phyloP scores from a whole-genome alignment of 92 coral and sea anemone species.

The Palythoa caribaeorum region DNA sequence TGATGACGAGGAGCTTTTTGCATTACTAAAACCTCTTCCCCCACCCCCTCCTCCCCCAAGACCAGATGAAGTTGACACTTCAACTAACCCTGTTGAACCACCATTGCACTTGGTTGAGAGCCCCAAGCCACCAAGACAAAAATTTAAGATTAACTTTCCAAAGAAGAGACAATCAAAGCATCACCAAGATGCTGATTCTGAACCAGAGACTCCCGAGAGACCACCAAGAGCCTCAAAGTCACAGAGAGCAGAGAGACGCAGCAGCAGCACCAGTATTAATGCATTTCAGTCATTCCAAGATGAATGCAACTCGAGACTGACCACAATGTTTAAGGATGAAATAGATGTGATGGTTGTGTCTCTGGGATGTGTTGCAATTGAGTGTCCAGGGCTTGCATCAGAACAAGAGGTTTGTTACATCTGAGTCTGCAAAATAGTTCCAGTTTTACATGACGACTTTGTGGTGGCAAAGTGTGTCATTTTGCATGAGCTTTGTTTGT shows the following conservation, averaged over 20 bases:
- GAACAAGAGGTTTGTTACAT: constrained; percentile 33
- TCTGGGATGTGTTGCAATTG: constrained; percentile 25
- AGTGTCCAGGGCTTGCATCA: constrained; percentile 44
- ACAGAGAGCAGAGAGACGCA: not conserved
- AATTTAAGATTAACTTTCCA: constrained; percentile 23
- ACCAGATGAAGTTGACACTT: constrained; percentile 17
- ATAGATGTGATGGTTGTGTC: constrained; percentile 45
- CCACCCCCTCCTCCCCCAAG: constrained; percentile 44
- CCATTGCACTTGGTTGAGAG: not conserved
- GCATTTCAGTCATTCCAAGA: constrained; percentile 37
- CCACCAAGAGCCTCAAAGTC: constrained; percentile 20
- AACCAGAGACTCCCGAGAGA: constrained; percentile 42
- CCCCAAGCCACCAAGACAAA: constrained; percentile 30
- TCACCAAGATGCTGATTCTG: constrained; percentile 26
- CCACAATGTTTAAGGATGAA: constrained; percentile 24
- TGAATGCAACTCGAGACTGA: constrained; percentile 28
- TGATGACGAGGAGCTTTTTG: constrained; percentile 8
- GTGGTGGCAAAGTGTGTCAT: no score
- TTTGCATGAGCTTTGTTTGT: no score
- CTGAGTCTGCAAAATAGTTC: not conserved
- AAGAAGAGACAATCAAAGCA: constrained; percentile 30
- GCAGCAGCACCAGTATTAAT: not conserved
- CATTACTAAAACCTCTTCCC: constrained; percentile 33
- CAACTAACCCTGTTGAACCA: not conserved
- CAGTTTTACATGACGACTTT: no score